Evolutionary conservation across 2,888 invertebrate genomes (phyloP), one percentile per base, ranked within the genome.

Genomic region (Seira sanloemensis): DNA sequence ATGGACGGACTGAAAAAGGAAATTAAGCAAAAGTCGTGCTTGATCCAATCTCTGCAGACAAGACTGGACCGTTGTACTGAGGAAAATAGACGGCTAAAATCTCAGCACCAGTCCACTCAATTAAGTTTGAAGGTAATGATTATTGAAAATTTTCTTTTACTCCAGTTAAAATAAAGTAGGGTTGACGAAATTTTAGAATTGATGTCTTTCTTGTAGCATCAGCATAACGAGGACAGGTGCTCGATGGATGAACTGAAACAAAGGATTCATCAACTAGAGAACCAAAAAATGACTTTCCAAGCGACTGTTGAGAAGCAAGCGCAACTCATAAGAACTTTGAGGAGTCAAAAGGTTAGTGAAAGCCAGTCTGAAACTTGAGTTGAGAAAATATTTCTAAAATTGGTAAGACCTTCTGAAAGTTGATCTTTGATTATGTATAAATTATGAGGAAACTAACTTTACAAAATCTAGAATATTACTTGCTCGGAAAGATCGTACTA

Each of bases 31-130:
- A 90, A 91, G 46, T 90, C 89, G 25, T 89, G 91, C 0, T 91
- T 91, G 74, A 90, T 91, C 50, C 91, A 91, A 71, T 91, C 91
- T 21, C 91, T 91, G 1, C 93, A 93, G 88, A 91, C 92, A 4
- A 90, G 92, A 73, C 89, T 93, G 25, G 92, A 92, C 87, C 90
- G 93, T 86, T 91, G 92, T 1, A 87, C 91, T 19, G 93, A 93
- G 88, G 93, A 93, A 86, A 91, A 91, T 74, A 93, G 93, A 69
- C 90, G 90, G 85, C 90, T 91, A 79, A 91, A 91, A 86, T 89
- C 90, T 26, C 91, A 91, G 86, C 88, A 91, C 65, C 89, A 90
- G 62, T 90, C 91, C 27, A 86, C 91, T 0, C 91, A 91, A 80
- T 88, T 90, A 19, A 88, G 90, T 19, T 90, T 91, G 4, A 91